Conservation (phyloP, 2,888 invertebrate species). For the Laspeyria flexula region DNA sequence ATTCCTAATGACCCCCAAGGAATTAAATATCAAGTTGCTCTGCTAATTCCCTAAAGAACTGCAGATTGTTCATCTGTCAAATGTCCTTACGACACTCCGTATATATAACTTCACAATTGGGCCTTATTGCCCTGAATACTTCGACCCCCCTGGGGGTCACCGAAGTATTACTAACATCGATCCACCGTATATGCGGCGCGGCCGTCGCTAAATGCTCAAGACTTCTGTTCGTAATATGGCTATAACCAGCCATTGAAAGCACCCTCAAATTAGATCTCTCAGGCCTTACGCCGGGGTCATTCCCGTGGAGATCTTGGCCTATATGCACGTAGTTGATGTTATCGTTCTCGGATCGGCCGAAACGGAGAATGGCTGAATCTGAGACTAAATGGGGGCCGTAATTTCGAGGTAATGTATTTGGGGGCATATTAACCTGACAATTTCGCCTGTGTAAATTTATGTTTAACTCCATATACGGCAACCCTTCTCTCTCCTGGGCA, state of each 20-base stretch:
- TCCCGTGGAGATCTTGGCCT: conserved; percentile 44
- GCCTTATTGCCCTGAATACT: conserved; percentile 86
- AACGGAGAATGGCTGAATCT: conserved; percentile 64
- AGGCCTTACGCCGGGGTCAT: conserved; percentile 48
- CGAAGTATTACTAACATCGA: conserved; percentile 89
- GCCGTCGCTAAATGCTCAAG: conserved; percentile 87
- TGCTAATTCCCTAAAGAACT: too few relatives aligned
- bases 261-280: conserved; percentile 79
- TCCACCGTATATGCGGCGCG: conserved; percentile 82
- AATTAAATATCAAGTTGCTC: too few relatives aligned
- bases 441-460: conserved; percentile 4
- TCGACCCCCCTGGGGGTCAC: conserved; percentile 87
- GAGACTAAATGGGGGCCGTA: conserved; percentile 55
- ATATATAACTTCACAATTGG: conserved; percentile 72
- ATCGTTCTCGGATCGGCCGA: conserved; percentile 66
- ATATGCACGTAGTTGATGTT: conserved; percentile 66
- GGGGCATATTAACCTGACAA: not conserved
- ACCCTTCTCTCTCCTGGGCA: too few relatives aligned
- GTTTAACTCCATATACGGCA: conserved; percentile 11
- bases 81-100: not conserved
- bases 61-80: not conserved
- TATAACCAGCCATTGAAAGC: conserved; percentile 86
- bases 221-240: conserved; percentile 87
- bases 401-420: not conserved
- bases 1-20: too few relatives aligned